phyloP scores from a whole-genome alignment of 2,888 invertebrate genomes.

The Epistrophella euchroma region DNA sequence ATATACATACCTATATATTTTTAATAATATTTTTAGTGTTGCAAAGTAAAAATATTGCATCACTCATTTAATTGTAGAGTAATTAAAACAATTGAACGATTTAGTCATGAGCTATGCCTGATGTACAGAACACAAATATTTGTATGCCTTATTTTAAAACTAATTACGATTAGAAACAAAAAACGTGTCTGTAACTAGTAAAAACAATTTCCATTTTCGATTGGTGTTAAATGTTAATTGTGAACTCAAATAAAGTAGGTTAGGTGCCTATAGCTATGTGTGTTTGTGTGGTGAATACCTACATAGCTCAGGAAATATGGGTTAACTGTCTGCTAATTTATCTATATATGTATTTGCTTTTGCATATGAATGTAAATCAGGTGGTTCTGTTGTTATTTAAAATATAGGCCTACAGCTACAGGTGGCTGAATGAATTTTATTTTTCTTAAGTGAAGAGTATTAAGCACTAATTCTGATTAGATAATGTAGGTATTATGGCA shows the following conservation, averaged over 20 bases:
- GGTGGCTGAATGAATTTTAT: conserved; percentile 1
- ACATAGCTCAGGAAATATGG: background rate
- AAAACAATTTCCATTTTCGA: conserved; percentile 53
- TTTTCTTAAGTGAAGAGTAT: too few species aligned
- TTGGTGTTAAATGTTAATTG: conserved; percentile 59
- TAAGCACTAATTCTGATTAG: too few species aligned
- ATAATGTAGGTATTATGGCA: too few species aligned
- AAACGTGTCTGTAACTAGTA: background rate
- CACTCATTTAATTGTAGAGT: conserved; percentile 33
- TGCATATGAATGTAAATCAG: background rate
- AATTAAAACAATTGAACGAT: conserved; percentile 46
- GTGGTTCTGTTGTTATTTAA: background rate
- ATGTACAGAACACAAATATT: background rate
- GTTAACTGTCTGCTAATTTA: conserved; percentile 14
- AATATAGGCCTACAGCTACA: background rate
- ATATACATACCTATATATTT: background rate
- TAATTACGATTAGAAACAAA: background rate
- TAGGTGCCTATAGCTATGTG: background rate
- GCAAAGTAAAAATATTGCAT: conserved; percentile 47
- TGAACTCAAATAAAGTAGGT: conserved; percentile 3
- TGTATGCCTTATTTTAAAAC: background rate
- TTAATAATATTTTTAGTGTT: conserved; percentile 3
- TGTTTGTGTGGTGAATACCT: conserved; percentile 5
- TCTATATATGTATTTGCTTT: background rate
- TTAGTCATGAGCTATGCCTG: conserved; percentile 8